phyloP scores from a whole-genome alignment of 2,888 invertebrate species.

The Chaitophorus viminalis region DNA sequence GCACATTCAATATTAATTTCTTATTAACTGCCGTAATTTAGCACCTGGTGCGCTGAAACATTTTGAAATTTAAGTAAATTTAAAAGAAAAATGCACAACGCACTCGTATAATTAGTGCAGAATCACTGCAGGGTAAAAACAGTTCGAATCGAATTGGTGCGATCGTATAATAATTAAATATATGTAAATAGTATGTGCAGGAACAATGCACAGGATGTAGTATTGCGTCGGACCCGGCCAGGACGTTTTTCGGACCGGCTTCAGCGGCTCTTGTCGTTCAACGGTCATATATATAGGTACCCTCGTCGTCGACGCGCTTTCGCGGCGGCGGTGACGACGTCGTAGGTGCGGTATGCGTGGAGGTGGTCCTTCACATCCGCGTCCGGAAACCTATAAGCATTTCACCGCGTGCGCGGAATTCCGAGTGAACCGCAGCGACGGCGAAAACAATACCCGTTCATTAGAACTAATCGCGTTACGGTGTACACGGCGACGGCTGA shows the following conservation, averaged over 20 bases:
- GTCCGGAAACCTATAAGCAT: slow-evolving; percentile 14
- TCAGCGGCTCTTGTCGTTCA: neutral
- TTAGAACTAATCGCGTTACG: slow-evolving; percentile 60
- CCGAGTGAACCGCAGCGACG: slow-evolving; percentile 38
- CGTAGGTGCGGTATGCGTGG: too few species aligned
- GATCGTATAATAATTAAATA: too few species aligned
- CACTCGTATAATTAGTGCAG: too few species aligned
- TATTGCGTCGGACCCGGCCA: neutral
- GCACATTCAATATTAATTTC: too few species aligned
- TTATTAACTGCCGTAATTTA: too few species aligned
- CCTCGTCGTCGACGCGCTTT: neutral
- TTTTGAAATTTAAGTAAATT: too few species aligned
- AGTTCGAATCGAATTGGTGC: too few species aligned
- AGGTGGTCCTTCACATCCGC: slow-evolving; percentile 1
- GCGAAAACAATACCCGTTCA: slow-evolving; percentile 58
- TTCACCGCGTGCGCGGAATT: slow-evolving; percentile 48
- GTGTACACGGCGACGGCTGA: neutral
- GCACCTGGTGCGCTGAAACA: too few species aligned
- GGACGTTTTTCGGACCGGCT: slow-evolving; percentile 9
- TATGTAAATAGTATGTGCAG: too few species aligned
- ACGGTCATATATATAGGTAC: too few species aligned
- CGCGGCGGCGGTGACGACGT: neutral
- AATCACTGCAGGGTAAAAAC: too few species aligned
- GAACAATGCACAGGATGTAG: neutral
- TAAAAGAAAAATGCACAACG: too few species aligned